Evolutionary conservation across 2,888 invertebrate species (phyloP).

Genomic region (Pristionchus mayeri): DNA sequence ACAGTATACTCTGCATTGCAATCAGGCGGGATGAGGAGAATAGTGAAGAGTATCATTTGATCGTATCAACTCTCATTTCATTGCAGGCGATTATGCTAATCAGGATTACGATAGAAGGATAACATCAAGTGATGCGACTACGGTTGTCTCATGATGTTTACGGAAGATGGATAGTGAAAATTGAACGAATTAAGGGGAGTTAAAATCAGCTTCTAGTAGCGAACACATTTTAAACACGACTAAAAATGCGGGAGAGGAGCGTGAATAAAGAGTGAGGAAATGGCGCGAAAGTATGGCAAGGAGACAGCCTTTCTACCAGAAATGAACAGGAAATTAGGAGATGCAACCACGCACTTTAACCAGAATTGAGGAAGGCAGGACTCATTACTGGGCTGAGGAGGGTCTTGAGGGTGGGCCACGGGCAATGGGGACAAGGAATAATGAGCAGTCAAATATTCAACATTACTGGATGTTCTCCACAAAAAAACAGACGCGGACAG

Average conservation of each 20-base stretch:
- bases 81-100: too few relatives aligned
- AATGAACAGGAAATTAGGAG: constrained; percentile 16
- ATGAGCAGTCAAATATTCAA: too few relatives aligned
- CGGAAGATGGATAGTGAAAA: too few relatives aligned
- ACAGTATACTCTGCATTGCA: too few relatives aligned
- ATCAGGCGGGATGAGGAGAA: neutral
- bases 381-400: neutral
- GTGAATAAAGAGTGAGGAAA: neutral
- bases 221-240: too few relatives aligned
- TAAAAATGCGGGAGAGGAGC: neutral
- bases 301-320: constrained; percentile 8
- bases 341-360: neutral
- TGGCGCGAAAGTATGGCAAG: constrained; percentile 19
- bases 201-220: neutral
- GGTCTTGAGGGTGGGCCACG: neutral
- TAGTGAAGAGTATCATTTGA: neutral
- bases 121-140: neutral
- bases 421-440: neutral
- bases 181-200: too few relatives aligned
- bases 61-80: too few relatives aligned
- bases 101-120: too few relatives aligned
- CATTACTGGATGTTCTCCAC: too few relatives aligned
- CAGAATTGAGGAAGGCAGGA: neutral
- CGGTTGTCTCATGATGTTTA: neutral
- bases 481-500: too few relatives aligned